Conservation (phyloP, 2,888 invertebrate species). For the Mycalesis mineus region DNA sequence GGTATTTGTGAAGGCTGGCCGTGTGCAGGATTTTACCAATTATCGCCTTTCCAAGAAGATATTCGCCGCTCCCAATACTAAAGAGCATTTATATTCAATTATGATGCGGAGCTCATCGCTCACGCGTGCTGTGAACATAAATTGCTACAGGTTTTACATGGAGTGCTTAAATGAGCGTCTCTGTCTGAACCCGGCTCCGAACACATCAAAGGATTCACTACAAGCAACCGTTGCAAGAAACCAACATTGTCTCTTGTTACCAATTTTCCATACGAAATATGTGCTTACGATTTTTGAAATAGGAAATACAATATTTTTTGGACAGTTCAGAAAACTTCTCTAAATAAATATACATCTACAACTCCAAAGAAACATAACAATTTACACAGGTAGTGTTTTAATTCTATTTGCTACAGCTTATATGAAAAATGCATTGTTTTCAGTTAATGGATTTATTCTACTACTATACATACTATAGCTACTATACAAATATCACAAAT, state of each 20-base stretch:
- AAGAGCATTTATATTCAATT: slow-evolving; percentile 44
- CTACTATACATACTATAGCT: too few relatives aligned
- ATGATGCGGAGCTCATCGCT: slow-evolving; percentile 45
- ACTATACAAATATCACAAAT: too few relatives aligned
- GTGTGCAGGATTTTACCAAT: slow-evolving; percentile 19
- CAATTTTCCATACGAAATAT: background rate
- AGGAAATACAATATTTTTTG: too few relatives aligned
- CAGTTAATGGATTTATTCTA: too few relatives aligned
- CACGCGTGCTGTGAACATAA: slow-evolving; percentile 60
- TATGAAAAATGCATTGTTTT: too few relatives aligned
- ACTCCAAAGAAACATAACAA: too few relatives aligned
- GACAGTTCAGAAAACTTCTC: too few relatives aligned
- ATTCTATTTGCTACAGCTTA: background rate
- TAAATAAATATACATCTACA: too few relatives aligned
- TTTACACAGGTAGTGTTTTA: background rate
- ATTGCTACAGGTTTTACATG: slow-evolving; percentile 55
- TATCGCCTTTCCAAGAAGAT: slow-evolving; percentile 49
- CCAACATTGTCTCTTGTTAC: slow-evolving; percentile 16
- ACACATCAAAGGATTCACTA: slow-evolving; percentile 47
- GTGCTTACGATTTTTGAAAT: too few relatives aligned
- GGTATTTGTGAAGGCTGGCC: slow-evolving; percentile 3
- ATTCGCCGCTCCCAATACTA: slow-evolving; percentile 49
- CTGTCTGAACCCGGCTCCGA: slow-evolving; percentile 48
- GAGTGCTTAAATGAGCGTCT: slow-evolving; percentile 49
- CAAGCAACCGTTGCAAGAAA: slow-evolving; percentile 45